Conservation (phyloP, 2,888 invertebrate genomes). For the Acanthosepion esculentum region DNA sequence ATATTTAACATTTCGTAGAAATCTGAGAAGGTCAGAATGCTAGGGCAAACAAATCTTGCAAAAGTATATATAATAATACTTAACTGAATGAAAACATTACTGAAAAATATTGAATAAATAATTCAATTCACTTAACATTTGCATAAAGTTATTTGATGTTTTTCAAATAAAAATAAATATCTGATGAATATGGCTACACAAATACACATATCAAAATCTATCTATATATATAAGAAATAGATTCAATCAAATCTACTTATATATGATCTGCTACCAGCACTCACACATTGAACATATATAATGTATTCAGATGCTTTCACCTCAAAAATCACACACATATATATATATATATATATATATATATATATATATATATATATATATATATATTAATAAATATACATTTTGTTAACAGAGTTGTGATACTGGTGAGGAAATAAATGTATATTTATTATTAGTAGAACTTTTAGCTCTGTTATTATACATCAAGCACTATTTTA, state of each 20-base stretch:
- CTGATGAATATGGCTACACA: neutral
- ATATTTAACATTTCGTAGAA: no score
- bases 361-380: constrained; percentile 21
- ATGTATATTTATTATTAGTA: no score
- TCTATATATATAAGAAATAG: neutral
- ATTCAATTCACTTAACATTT: neutral
- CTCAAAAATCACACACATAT: neutral
- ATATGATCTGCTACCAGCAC: neutral
- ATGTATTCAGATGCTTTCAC: neutral
- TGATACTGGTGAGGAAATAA: no score
- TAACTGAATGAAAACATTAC: no score
- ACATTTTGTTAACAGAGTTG: neutral
- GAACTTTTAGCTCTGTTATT: no score
- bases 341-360: neutral
- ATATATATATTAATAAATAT: neutral
- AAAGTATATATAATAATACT: no score
- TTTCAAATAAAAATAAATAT: neutral
- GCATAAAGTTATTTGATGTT: neutral
- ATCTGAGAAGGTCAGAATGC: no score
- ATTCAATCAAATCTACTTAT: neutral
- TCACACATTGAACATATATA: neutral
- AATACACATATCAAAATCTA: neutral
- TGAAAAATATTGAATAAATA: no score
- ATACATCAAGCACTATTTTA: no score
- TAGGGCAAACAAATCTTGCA: no score